A percentile compares a stretch with the other conserved stretches of the same genome.
Conservation (phyloP, 1,140 invertebrate species). For the Harlomillsia oculata region DNA sequence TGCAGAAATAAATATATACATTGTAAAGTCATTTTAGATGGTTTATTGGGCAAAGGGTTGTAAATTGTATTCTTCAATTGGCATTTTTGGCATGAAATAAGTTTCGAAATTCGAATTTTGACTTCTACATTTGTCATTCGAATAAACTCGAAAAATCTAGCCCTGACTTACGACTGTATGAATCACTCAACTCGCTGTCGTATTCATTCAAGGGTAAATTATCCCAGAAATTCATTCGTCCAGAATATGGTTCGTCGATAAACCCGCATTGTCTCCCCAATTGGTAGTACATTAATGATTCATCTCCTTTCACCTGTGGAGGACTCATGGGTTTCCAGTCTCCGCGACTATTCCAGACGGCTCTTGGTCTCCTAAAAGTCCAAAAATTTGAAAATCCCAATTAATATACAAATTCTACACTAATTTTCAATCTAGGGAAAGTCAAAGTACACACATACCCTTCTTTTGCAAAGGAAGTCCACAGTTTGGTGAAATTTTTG, state of each 20-base stretch:
- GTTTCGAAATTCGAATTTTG: too few species aligned
- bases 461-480: slow-evolving; percentile 29
- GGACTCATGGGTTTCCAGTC: slow-evolving; percentile 15
- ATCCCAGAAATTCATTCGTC: slow-evolving; percentile 31
- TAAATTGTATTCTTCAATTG: too few species aligned
- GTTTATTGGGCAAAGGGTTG: too few species aligned
- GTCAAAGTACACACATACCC: slow-evolving; percentile 6
- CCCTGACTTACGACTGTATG: slow-evolving; percentile 7
- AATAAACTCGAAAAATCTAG: too few species aligned
- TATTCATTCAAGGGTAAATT: slow-evolving; percentile 32
- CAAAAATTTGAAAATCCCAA: too few species aligned
- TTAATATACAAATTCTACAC: neutral
- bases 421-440: neutral
- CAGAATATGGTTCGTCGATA: slow-evolving; percentile 24
- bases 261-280: slow-evolving; percentile 13
- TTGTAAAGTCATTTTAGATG: too few species aligned
- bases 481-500: slow-evolving; percentile 24
- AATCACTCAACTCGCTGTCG: slow-evolving; percentile 16
- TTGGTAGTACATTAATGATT: slow-evolving; percentile 21
- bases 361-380: neutral
- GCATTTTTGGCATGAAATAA: too few species aligned
- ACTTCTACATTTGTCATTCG: too few species aligned
- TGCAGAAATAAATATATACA: too few species aligned
- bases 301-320: slow-evolving; percentile 26
- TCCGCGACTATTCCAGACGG: neutral